Base-by-base conservation (phyloP, 2,797 vertebrate species). In the Danio kyathit region DNA sequence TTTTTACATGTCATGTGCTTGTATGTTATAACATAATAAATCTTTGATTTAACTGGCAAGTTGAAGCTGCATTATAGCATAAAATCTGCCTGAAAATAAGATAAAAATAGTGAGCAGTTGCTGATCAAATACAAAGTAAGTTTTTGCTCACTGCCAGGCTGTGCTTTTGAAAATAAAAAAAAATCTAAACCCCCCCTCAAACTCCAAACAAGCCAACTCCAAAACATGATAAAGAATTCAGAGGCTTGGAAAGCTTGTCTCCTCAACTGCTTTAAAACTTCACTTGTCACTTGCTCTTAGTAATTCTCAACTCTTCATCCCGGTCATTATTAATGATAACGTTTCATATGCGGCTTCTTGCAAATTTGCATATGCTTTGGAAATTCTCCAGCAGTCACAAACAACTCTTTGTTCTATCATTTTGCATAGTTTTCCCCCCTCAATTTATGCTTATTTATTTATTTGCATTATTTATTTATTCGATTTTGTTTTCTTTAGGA, bases 271-370 rank as follows among this genome's bases (percentile, higher is more conserved):
- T 60, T 79, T 48, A 46, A 52, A 79, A 65, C 51, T 59, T 76
- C 40, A 61, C 81, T 76, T 76, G 59, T 76, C 75, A 80, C 51
- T 79, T 81, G 40, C 29, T 14, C 17, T 61, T 67, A 38, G 16
- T 65, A 59, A 41, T 14, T 60, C 60, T 61, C 41, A 49, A 74
- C 63, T 66, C 63, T 83, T 85, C 69, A 82, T 70, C 17, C 54
- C 11, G n/a, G 51, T 69, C 60, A 74, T 83, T 80, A 82, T 85
- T 81, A 77, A 82, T 80, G 54, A 82, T 80, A 19, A 69, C 67
- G 43, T 72, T 72, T 71, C 49, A 71, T 29, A 63, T 60, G 54
- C 79, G 54, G 49, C 17, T 2, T n/a, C 57, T 51, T 60, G 69
- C 72, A 43, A 66, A 72, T 81, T 83, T 51, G 69, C 70, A 75